Conservation (phyloP, 2,888 invertebrate species). For the Ceramica pisi region DNA sequence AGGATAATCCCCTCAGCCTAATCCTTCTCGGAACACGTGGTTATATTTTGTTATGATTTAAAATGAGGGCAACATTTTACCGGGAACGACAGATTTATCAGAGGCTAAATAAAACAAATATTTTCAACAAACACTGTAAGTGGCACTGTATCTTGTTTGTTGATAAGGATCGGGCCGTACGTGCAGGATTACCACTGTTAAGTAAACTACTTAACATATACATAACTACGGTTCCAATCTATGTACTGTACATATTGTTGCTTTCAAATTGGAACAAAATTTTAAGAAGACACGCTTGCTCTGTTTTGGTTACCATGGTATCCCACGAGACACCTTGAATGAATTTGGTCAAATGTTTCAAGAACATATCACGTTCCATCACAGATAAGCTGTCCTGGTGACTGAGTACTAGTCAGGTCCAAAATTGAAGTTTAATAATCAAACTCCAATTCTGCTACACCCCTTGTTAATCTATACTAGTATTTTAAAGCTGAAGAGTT, state of each 20-base stretch:
- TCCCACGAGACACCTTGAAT: too few relatives aligned
- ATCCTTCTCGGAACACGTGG: not conserved
- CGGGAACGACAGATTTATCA: slow-evolving; percentile 21
- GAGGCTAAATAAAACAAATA: slow-evolving; percentile 20
- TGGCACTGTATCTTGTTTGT: slow-evolving; percentile 31
- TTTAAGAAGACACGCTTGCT: not conserved
- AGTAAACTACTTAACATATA: not conserved
- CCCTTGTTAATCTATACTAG: too few relatives aligned
- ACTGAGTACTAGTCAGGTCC: too few relatives aligned
- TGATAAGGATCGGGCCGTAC: slow-evolving; percentile 46
- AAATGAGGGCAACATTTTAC: not conserved
- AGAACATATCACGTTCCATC: not conserved
- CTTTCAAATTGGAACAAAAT: not conserved
- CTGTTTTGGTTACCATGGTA: too few relatives aligned
- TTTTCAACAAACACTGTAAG: slow-evolving; percentile 43
- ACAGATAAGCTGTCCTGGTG: not conserved
- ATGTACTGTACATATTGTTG: not conserved
- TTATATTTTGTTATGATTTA: not conserved
- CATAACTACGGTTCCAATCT: not conserved
- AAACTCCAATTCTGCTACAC: too few relatives aligned
- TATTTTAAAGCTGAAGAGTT: too few relatives aligned
- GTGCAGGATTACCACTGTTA: slow-evolving; percentile 31
- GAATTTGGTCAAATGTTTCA: not conserved
- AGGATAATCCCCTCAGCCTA: not conserved
- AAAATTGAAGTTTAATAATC: too few relatives aligned